Percentiles rank a stretch among this genome's conserved stretches.
phyloP scores from a whole-genome alignment of 2,888 invertebrate species.

The Actias luna region DNA sequence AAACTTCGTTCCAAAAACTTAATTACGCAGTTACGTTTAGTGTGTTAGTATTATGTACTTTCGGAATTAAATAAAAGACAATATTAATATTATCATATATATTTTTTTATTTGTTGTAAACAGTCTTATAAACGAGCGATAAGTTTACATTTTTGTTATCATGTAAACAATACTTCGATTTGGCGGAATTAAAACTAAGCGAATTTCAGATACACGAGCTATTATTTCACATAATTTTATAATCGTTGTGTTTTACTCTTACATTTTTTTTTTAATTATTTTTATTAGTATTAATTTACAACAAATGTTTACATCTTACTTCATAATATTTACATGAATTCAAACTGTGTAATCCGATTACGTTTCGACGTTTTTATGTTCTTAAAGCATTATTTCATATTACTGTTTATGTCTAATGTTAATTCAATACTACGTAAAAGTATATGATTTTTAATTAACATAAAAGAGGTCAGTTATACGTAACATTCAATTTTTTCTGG shows the following conservation, averaged over 20 bases:
- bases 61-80: slow-evolving; percentile 22
- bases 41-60: too few relatives aligned
- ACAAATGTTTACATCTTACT: slow-evolving; percentile 48
- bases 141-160: slow-evolving; percentile 57
- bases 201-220: slow-evolving; percentile 64
- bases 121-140: slow-evolving; percentile 79
- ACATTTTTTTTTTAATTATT: slow-evolving; percentile 3
- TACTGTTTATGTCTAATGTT: slow-evolving; percentile 35
- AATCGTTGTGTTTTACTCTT: slow-evolving; percentile 58
- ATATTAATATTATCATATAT: slow-evolving; percentile 40
- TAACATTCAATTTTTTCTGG: background rate
- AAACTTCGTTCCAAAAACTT: too few relatives aligned
- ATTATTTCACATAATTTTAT: slow-evolving; percentile 43
- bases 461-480: background rate
- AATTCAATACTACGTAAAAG: background rate
- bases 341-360: slow-evolving; percentile 71
- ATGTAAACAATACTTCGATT: slow-evolving; percentile 70
- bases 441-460: background rate
- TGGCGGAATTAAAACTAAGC: slow-evolving; percentile 71
- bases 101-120: slow-evolving; percentile 73
- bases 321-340: slow-evolving; percentile 69
- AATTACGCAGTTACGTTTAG: too few relatives aligned
- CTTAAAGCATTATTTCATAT: slow-evolving; percentile 34
- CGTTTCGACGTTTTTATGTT: slow-evolving; percentile 36
- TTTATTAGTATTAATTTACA: slow-evolving; percentile 29